These are phyloP conservation scores for Yoshiicerus persimilis DNA, from an alignment of 1,140 invertebrate genomes.

Conservation along the genomic window DNA sequence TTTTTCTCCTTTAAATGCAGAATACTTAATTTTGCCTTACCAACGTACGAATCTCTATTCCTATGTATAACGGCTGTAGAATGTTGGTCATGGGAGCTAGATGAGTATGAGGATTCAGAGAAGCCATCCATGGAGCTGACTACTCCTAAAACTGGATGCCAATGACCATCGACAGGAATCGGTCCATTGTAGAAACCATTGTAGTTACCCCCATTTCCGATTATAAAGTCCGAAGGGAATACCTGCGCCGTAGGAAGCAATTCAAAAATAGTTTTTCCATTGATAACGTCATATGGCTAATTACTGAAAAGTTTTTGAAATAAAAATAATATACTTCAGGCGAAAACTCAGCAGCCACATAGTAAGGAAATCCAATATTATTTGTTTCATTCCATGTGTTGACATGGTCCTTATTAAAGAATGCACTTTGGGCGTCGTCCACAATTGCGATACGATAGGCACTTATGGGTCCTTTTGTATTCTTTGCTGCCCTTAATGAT, in stretches of 20 bases:
- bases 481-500: slow-evolving; percentile 62
- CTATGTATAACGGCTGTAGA: slow-evolving; percentile 29
- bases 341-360: slow-evolving; percentile 75
- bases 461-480: slow-evolving; percentile 73
- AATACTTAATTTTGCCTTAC: neutral
- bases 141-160: slow-evolving; percentile 72
- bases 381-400: slow-evolving; percentile 63
- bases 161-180: slow-evolving; percentile 62
- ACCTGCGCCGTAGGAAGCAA: no score
- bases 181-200: slow-evolving; percentile 78
- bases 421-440: slow-evolving; percentile 62
- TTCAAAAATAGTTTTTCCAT: neutral
- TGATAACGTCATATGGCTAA: neutral
- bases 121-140: slow-evolving; percentile 67
- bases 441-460: slow-evolving; percentile 71
- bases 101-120: slow-evolving; percentile 67
- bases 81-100: slow-evolving; percentile 57
- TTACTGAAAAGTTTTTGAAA: neutral
- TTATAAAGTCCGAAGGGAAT: slow-evolving; percentile 66
- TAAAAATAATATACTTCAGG: slow-evolving; percentile 53
- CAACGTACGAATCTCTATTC: neutral
- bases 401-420: slow-evolving; percentile 61
- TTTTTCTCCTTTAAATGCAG: no score
- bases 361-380: slow-evolving; percentile 68
- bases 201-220: slow-evolving; percentile 74